A percentile compares a stretch with the other conserved stretches of the same genome.
These are phyloP conservation scores for Atethmia centrago DNA, from an alignment of 2,888 invertebrate species.

Conservation along the genomic window DNA sequence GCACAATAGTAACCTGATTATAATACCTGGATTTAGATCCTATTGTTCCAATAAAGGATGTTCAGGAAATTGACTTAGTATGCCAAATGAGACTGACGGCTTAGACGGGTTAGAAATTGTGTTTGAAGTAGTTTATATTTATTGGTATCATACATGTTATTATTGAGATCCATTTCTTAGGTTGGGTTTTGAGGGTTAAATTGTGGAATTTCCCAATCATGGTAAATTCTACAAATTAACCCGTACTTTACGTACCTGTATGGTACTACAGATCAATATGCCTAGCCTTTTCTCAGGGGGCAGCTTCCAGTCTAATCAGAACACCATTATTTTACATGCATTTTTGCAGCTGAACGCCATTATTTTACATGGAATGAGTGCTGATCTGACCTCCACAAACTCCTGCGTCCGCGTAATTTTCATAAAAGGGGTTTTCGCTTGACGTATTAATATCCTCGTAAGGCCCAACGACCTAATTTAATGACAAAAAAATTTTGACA, in stretches of 20 bases:
- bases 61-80: constrained; percentile 77
- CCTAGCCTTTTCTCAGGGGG: background rate
- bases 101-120: constrained; percentile 53
- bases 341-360: background rate
- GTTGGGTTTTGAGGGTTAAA: background rate
- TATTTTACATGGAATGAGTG: background rate
- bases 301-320: background rate
- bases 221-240: background rate
- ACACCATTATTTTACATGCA: background rate
- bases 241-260: background rate
- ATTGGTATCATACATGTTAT: background rate
- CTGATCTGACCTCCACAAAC: background rate
- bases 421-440: no score
- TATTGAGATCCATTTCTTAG: background rate
- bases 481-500: no score
- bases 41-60: constrained; percentile 83
- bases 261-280: background rate
- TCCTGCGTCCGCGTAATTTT: no score
- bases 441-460: no score
- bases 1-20: constrained; percentile 83
- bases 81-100: constrained; percentile 70
- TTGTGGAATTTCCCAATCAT: background rate
- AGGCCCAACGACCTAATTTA: no score
- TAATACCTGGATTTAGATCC: constrained; percentile 79
- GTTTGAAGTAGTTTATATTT: background rate